Conservation (phyloP, 2,113 vertebrate species). For the Ptilonorhynchus violaceus region DNA sequence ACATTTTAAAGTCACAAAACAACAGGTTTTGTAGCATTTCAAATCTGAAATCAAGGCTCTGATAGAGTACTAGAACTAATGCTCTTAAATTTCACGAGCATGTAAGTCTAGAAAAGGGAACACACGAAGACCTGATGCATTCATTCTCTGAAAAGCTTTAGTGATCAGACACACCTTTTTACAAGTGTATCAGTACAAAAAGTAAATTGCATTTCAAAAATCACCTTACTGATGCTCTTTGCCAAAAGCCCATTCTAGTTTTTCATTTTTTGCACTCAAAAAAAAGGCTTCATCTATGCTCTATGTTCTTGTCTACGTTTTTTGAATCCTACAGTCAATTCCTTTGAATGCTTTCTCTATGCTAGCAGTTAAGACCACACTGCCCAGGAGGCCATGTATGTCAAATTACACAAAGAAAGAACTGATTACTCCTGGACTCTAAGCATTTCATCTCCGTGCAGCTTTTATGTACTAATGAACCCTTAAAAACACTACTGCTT, state of each 20-base stretch:
- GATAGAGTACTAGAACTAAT: neutral
- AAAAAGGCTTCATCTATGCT: neutral
- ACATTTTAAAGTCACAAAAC: neutral
- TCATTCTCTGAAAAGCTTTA: neutral
- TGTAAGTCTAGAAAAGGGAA: neutral
- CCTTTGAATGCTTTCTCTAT: neutral
- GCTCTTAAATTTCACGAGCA: neutral
- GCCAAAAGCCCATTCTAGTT: neutral
- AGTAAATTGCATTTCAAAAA: neutral
- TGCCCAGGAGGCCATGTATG: neutral
- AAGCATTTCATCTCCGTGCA: neutral
- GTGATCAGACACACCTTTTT: neutral
- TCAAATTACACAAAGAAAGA: neutral
- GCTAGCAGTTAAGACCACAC: neutral
- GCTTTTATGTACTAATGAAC: constrained; percentile 1
- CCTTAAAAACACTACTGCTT: neutral
- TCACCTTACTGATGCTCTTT: neutral
- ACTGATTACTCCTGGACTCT: neutral
- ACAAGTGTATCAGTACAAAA: neutral
- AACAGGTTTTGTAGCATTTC: neutral
- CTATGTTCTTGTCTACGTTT: neutral
- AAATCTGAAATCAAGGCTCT: neutral
- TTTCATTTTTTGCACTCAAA: neutral
- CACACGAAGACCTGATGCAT: neutral
- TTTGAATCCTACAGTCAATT: neutral